A percentile compares a stretch with the other conserved stretches of the same genome.
phyloP scores from a whole-genome alignment of 2,888 invertebrate species.

The Cremastinae sp. region DNA sequence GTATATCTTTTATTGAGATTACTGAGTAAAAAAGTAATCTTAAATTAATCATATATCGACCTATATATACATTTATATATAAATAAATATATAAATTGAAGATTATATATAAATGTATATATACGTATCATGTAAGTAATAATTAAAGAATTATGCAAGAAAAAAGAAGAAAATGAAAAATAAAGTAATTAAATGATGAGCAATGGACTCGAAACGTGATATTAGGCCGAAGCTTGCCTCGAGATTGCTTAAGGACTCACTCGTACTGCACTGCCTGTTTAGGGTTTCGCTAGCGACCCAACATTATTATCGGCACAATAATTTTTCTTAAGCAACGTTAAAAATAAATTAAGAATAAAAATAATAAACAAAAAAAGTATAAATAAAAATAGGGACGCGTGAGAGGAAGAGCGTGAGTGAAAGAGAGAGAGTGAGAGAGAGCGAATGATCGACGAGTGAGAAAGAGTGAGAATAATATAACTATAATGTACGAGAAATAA shows the following conservation, averaged over 20 bases:
- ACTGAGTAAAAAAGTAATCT: slow-evolving; percentile 66
- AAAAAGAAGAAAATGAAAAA: slow-evolving; percentile 70
- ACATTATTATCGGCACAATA: slow-evolving; percentile 80
- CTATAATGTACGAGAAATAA: slow-evolving; percentile 43
- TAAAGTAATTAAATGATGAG: slow-evolving; percentile 75
- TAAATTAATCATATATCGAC: slow-evolving; percentile 60
- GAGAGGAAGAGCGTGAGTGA: slow-evolving; percentile 16
- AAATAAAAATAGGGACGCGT: slow-evolving; percentile 13
- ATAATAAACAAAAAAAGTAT: slow-evolving; percentile 56
- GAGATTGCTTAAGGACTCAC: slow-evolving; percentile 80
- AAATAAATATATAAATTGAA: neutral
- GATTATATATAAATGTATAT: slow-evolving; percentile 27
- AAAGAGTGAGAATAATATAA: slow-evolving; percentile 13
- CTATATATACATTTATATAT: slow-evolving; percentile 24
- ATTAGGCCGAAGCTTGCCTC: slow-evolving; percentile 81
- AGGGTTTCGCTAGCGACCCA: slow-evolving; percentile 80
- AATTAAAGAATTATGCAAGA: slow-evolving; percentile 67
- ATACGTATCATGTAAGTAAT: slow-evolving; percentile 74
- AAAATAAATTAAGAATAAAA: slow-evolving; percentile 60
- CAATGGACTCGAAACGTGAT: slow-evolving; percentile 80
- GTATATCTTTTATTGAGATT: slow-evolving; percentile 72
- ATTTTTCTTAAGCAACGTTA: slow-evolving; percentile 79
- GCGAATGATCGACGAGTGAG: slow-evolving; percentile 17
- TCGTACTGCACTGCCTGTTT: slow-evolving; percentile 80
- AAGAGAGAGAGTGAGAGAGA: neutral